These are phyloP conservation scores for Hemithea aestivaria DNA, from an alignment of 2,888 invertebrate genomes.

Conservation along the genomic window DNA sequence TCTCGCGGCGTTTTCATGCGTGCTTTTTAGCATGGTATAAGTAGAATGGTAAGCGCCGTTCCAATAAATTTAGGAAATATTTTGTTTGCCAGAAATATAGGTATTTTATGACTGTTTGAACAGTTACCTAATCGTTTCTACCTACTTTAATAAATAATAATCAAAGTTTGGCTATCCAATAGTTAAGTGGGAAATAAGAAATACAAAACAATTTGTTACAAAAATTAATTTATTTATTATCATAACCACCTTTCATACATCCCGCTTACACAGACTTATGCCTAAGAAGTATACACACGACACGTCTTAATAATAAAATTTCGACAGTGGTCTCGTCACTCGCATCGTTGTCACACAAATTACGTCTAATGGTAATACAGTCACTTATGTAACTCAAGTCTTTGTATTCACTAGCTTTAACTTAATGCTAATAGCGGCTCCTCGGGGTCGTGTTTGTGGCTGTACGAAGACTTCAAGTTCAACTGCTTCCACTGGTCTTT, in stretches of 20 bases:
- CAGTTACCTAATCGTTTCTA: no score
- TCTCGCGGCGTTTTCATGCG: no score
- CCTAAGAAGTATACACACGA: slow-evolving; percentile 44
- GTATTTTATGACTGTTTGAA: no score
- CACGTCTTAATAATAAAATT: slow-evolving; percentile 44
- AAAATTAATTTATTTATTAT: slow-evolving; percentile 65
- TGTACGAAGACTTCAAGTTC: slow-evolving; percentile 50
- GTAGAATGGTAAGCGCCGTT: no score
- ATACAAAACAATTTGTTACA: slow-evolving; percentile 37
- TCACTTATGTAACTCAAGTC: slow-evolving; percentile 70
- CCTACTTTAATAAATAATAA: no score
- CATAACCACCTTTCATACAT: slow-evolving; percentile 47
- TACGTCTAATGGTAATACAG: slow-evolving; percentile 46
- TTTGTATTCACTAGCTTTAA: slow-evolving; percentile 72
- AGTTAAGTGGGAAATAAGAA: no score
- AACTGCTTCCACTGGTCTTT: slow-evolving; percentile 71
- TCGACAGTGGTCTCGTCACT: slow-evolving; percentile 51
- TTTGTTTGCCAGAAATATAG: no score
- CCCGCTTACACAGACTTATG: slow-evolving; percentile 35
- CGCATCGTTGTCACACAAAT: slow-evolving; percentile 40
- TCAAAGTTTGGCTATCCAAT: no score
- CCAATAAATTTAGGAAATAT: no score
- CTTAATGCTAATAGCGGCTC: slow-evolving; percentile 84
- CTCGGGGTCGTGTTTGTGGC: slow-evolving; percentile 72
- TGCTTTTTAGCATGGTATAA: no score